Percentiles rank a stretch among this genome's conserved stretches.
Conservation (phyloP, 1,140 invertebrate genomes). For the Vanessa atalanta region DNA sequence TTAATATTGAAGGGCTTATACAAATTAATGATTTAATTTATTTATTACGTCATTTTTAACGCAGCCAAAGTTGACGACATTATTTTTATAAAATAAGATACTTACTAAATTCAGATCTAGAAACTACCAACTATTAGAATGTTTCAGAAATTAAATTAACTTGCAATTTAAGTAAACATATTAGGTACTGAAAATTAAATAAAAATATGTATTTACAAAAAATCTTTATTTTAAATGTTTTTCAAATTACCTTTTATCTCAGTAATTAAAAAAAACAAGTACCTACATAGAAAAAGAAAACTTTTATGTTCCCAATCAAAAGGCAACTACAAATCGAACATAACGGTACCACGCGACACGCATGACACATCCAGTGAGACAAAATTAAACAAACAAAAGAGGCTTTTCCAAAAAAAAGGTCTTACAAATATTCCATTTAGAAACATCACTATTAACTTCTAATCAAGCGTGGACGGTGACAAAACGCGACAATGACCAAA, state of each 20-base stretch:
- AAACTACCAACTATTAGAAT: too few species aligned
- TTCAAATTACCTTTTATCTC: too few species aligned
- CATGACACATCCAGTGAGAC: constrained; percentile 37
- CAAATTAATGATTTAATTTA: not conserved
- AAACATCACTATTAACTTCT: constrained; percentile 53
- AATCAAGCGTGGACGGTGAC: constrained; percentile 51
- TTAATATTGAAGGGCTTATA: not conserved
- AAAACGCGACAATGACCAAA: constrained; percentile 61
- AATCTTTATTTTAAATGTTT: too few species aligned
- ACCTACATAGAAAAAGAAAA: not conserved
- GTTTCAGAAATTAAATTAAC: too few species aligned
- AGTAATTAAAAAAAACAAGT: not conserved
- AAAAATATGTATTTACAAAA: too few species aligned
- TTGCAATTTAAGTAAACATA: too few species aligned
- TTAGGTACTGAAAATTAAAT: too few species aligned
- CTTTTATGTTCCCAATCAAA: constrained; percentile 6
- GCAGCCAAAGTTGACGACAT: too few species aligned
- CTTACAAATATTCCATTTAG: constrained; percentile 53
- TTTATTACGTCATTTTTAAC: too few species aligned
- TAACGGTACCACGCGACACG: constrained; percentile 48
- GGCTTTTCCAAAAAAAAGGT: constrained; percentile 41
- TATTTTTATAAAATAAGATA: too few species aligned
- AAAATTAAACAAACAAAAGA: constrained; percentile 38
- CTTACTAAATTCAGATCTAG: too few species aligned
- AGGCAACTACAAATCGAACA: constrained; percentile 15